phyloP scores from a whole-genome alignment of 2,113 vertebrate genomes.

The Pterocles orientalis region DNA sequence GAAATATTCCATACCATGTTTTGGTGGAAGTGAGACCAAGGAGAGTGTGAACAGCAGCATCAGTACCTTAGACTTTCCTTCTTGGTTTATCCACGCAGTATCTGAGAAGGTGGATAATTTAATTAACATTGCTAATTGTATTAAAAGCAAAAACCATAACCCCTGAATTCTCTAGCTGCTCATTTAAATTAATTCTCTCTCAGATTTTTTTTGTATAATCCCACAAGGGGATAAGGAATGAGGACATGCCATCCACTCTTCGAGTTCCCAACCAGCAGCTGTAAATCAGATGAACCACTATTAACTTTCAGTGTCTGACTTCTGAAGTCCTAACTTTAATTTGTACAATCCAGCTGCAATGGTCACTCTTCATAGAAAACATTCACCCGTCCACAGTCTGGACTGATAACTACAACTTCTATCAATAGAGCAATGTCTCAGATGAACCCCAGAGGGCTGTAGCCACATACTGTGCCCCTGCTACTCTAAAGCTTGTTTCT shows the following conservation, averaged over 20 bases:
- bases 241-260: not conserved
- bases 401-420: not conserved
- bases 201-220: not conserved
- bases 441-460: not conserved
- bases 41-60: not conserved
- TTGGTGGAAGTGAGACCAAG: not conserved
- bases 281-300: not conserved
- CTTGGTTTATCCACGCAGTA: not conserved
- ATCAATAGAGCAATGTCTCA: too few relatives aligned
- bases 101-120: not conserved
- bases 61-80: not conserved
- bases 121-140: not conserved
- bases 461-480: not conserved
- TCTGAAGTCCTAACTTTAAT: not conserved
- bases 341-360: not conserved
- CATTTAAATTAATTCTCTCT: not conserved
- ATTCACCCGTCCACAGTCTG: not conserved
- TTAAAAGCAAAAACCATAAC: not conserved
- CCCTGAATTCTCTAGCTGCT: not conserved
- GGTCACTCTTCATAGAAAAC: not conserved
- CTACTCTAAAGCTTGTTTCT: not conserved
- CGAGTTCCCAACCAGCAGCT: not conserved
- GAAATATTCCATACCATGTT: not conserved
- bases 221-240: not conserved
- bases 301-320: not conserved